Base-by-base conservation (phyloP, 2,797 vertebrate species). In the Propithecus perrieri region DNA sequence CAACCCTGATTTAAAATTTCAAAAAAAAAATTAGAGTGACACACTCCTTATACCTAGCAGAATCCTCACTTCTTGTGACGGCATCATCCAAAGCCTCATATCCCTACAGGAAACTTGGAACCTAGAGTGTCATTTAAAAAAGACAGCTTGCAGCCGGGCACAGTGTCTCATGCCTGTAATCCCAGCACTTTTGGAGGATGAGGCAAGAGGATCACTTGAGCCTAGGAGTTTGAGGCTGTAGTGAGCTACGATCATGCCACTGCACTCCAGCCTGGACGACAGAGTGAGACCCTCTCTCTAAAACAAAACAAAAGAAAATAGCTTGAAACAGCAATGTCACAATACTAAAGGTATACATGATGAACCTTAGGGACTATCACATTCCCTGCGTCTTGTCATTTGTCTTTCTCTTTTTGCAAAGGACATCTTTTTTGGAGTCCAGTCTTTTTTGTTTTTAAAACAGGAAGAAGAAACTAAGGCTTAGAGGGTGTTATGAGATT, bases 381-480 rank as follows among this genome's bases (percentile, higher is more conserved):
- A 87, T 14, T 76, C 71, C 84, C 38, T 53, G 61, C 53, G 81
- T 84, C 72, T 75, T 85, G 22, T 55, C 69, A 69, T 89, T 84
- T 46, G 11, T 30, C 28, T 63, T 92, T 74, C 69, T 63, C 43
- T 79, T 57, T 95, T 84, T 43, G 24, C 55, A 95, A 94, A 96
- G n/a, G 15, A 6, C 17, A 71, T 74, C 28, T 50, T 71, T 48
- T 83, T 53, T 41, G 12, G 61, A 81, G n/a, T 75, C 6, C 14
- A 12, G 18, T 35, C 22, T 26, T 85, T 55, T 53, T 26, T 24
- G 26, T 24, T 57, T 33, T 35, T 20, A 43, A n/a, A 55, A 41
- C 53, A 46, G 41, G 33, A 95, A 85, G n/a, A 89, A 75, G 85
- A 89, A 92, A 86, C n/a, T 90, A 75, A 95, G 57, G 67, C 33